phyloP scores from a whole-genome alignment of 2,888 invertebrate genomes.

The Polietes domitor region DNA sequence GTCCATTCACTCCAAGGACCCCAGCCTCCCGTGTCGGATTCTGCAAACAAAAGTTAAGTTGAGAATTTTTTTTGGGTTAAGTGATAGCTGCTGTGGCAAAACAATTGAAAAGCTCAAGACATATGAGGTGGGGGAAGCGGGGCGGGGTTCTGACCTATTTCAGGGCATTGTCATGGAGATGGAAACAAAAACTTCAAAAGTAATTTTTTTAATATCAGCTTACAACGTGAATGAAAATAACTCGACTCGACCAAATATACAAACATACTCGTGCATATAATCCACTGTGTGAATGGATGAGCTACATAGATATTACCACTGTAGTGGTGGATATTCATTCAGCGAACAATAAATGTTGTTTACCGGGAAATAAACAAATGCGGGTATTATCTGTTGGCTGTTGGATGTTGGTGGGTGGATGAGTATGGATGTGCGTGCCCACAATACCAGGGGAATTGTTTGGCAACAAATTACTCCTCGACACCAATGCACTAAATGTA shows the following conservation, averaged over 20 bases:
- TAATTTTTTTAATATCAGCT: not conserved
- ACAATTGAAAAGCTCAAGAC: slow-evolving; percentile 9
- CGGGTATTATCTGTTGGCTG: too few relatives aligned
- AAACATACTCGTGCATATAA: too few relatives aligned
- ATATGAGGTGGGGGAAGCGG: too few relatives aligned
- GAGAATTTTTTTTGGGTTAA: slow-evolving; percentile 21
- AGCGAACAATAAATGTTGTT: too few relatives aligned
- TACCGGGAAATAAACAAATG: too few relatives aligned
- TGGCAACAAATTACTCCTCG: not conserved
- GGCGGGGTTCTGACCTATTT: slow-evolving; percentile 11
- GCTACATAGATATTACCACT: too few relatives aligned
- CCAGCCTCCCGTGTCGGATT: slow-evolving; percentile 90
- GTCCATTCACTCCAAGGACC: slow-evolving; percentile 93
- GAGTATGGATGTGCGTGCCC: not conserved
- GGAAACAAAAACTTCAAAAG: not conserved
- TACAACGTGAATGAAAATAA: not conserved
- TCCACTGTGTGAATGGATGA: too few relatives aligned
- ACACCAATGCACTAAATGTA: slow-evolving; percentile 40
- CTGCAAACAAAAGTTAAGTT: slow-evolving; percentile 80
- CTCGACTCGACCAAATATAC: too few relatives aligned
- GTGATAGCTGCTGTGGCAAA: slow-evolving; percentile 4
- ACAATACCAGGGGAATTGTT: not conserved
- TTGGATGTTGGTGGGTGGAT: too few relatives aligned
- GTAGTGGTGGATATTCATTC: too few relatives aligned
- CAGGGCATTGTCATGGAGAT: not conserved